phyloP scores from a whole-genome alignment of 92 coral and sea anemone species.

The Parazoanthus atlanticus region DNA sequence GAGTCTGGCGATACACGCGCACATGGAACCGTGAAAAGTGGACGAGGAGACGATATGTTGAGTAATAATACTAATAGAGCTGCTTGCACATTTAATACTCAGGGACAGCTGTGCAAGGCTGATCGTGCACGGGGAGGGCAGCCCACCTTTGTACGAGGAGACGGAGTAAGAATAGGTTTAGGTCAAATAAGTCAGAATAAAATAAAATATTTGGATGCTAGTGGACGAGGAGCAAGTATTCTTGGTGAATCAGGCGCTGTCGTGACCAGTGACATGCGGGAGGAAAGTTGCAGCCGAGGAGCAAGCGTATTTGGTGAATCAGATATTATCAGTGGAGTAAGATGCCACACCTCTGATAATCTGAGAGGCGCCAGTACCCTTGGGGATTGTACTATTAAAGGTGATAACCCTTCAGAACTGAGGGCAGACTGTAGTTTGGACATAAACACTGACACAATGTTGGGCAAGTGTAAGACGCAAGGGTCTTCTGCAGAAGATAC shows the following conservation, averaged over 20 bases:
- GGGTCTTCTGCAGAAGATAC: not conserved
- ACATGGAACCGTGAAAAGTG: not conserved
- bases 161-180: not conserved
- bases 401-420: not conserved
- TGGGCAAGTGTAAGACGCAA: not conserved
- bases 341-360: not conserved
- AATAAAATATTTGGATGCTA: not conserved
- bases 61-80: not conserved
- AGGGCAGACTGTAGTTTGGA: not conserved
- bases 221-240: slow-evolving; percentile 45
- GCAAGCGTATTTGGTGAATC: not conserved
- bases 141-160: not conserved
- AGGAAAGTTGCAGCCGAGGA: slow-evolving; percentile 4
- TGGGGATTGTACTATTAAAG: not conserved
- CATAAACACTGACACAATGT: not conserved
- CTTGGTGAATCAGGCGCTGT: slow-evolving; percentile 26
- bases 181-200: not conserved
- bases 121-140: not conserved
- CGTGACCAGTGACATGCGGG: not conserved
- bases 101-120: not conserved
- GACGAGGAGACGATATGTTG: not conserved
- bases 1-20: not conserved
- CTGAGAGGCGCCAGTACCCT: slow-evolving; percentile 46
- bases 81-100: not conserved
- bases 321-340: not conserved